phyloP scores from a whole-genome alignment of 2,797 vertebrate species.

The Heteromormyrus szaboi region DNA sequence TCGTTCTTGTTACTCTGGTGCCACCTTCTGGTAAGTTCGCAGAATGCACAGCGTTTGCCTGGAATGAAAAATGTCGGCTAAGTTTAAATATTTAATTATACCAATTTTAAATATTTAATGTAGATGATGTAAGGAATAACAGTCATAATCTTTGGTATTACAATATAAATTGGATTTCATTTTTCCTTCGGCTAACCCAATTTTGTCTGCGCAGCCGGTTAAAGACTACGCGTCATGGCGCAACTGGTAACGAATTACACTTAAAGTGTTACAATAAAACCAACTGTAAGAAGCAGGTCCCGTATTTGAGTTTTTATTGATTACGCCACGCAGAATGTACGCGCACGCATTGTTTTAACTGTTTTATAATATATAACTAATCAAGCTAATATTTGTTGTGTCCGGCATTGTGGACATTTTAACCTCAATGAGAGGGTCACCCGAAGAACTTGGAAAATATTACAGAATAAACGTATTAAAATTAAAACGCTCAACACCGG shows the following conservation, averaged over 20 bases:
- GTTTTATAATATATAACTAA: neutral
- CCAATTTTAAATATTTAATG: conserved; percentile 65
- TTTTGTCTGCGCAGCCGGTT: conserved; percentile 30
- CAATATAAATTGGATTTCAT: conserved; percentile 21
- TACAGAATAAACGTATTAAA: neutral
- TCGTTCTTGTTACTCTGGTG: conserved; percentile 53
- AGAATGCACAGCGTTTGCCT: conserved; percentile 23
- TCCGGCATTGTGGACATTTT: neutral
- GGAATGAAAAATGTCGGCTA: conserved; percentile 20
- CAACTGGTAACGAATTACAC: conserved; percentile 20
- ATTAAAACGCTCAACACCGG: neutral
- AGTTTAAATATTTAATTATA: conserved; percentile 64
- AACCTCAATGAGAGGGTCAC: neutral
- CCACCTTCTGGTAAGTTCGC: conserved; percentile 50
- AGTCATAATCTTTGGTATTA: conserved; percentile 38
- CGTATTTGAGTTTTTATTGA: neutral
- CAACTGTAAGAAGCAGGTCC: neutral
- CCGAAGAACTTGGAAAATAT: neutral
- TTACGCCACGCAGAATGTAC: neutral
- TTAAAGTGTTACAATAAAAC: neutral
- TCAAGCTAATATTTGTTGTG: neutral
- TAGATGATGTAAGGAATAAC: conserved; percentile 56
- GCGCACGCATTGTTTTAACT: neutral
- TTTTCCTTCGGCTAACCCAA: conserved; percentile 32
- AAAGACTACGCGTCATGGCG: conserved; percentile 8